Evolutionary conservation across 1,140 invertebrate species (phyloP).

Genomic region (Babylonia areolata): DNA sequence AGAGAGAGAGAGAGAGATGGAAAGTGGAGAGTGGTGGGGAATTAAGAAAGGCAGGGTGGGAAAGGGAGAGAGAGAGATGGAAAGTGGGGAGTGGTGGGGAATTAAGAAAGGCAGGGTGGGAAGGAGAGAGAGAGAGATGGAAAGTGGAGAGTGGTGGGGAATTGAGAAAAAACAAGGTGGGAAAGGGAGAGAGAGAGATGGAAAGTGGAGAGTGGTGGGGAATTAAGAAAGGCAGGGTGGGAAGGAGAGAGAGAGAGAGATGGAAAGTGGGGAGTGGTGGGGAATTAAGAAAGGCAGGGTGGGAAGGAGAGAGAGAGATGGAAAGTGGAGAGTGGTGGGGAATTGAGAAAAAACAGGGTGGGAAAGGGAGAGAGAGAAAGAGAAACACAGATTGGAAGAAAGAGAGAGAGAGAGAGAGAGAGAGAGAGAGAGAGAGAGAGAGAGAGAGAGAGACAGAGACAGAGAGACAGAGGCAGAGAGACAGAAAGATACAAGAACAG

Average conservation of each 20-base stretch:
- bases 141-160: too few species aligned
- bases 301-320: neutral
- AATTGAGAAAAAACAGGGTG: neutral
- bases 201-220: neutral
- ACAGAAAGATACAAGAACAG: neutral
- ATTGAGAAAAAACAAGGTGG: neutral
- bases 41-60: too few species aligned
- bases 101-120: neutral
- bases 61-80: neutral
- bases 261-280: neutral
- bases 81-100: neutral
- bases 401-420: neutral
- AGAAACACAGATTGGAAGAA: neutral
- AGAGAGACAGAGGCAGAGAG: neutral
- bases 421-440: neutral
- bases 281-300: neutral
- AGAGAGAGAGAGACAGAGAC: neutral
- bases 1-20: too few species aligned
- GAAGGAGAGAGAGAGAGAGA: conserved; percentile 3
- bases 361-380: neutral
- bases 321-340: neutral
- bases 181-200: too few species aligned
- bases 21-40: too few species aligned
- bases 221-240: neutral
- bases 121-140: conserved; percentile 1